Base-by-base conservation (phyloP, 2,113 vertebrate genomes). In the Oriolus oriolus region DNA sequence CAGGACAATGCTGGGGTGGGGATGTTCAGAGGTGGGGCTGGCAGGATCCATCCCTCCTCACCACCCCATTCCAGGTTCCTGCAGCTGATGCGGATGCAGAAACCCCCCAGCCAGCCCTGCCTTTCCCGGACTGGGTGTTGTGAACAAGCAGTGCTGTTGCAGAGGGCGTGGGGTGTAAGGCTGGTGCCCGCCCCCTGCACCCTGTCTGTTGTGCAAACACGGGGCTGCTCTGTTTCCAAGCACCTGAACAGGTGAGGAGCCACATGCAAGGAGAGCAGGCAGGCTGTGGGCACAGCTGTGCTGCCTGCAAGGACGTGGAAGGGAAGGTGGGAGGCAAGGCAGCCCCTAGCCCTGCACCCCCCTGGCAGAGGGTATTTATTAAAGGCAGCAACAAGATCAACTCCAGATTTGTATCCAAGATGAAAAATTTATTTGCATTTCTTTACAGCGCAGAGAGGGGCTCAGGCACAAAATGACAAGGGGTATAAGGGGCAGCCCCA, bases 311-410 rank as follows among this genome's bases (percentile, higher is more conserved):
- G 37, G 56, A 47, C 6, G 0, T 0, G 19, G 39, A 39, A 33
- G 21, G 6, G 22, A 21, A 68, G 8, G 19, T 3, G 10, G 1
- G 4, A 21, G 20, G 16, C 1, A 2, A 52, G 22, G 30, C 50
- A 65, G 33, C 30, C 28, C 16, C 19, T 11, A 31, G 1, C 24
- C 26, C 39, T 11, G 28, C 15, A 1, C 3, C 3, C 22, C 35
- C 26, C 6, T 0, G 0, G 22, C 20, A 42, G 21, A 27, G 33
- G 27, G 16, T 21, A 0, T 10, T 90, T 27, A 35, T 9, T 47
- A n/a, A 82, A 77, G 31, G 63, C 22, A 76, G 14, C 33, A 74
- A 22, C 1, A 3, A 33, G 27, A 56, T 11, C 23, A 2, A 71
- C 41, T 42, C 54, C 28, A 47, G 47, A 71, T 39, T 64, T 37